Conservation (phyloP, 2,113 vertebrate genomes). For the Lepidothrix coronata region DNA sequence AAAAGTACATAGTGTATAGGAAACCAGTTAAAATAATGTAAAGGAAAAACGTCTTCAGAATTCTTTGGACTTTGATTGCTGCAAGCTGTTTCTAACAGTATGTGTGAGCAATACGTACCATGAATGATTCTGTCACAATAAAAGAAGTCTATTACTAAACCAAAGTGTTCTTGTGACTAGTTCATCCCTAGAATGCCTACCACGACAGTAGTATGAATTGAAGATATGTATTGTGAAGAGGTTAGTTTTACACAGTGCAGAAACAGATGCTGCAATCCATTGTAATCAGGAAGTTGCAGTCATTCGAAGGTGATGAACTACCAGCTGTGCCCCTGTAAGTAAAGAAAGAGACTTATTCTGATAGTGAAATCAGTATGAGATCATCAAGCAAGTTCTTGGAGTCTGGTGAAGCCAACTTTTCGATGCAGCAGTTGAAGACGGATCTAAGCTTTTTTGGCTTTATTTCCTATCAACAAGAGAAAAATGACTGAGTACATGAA, state of each 20-base stretch:
- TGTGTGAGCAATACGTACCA: not conserved
- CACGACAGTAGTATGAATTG: not conserved
- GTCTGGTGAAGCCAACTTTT: not conserved
- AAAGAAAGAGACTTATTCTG: not conserved
- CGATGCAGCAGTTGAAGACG: not conserved
- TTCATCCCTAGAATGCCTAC: not conserved
- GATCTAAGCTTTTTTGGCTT: not conserved
- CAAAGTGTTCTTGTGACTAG: not conserved
- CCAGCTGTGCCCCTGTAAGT: not conserved
- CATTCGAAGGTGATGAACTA: not conserved
- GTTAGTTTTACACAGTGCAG: not conserved
- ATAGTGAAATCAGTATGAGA: not conserved
- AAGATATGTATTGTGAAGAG: not conserved
- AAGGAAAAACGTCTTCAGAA: not conserved
- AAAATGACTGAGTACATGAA: not conserved
- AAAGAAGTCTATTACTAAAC: not conserved
- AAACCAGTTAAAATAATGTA: not conserved
- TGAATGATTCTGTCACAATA: not conserved
- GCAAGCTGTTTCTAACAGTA: not conserved
- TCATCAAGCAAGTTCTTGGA: not conserved
- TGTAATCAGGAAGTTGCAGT: not conserved
- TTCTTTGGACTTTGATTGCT: not conserved
- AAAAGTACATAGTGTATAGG: not conserved
- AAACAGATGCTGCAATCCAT: not conserved
- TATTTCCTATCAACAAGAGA: not conserved